Percentiles rank a stretch among this genome's conserved stretches.
Evolutionary conservation across 2,797 vertebrate genomes (phyloP).

Genomic region (Percopsis omiscomaycus): DNA sequence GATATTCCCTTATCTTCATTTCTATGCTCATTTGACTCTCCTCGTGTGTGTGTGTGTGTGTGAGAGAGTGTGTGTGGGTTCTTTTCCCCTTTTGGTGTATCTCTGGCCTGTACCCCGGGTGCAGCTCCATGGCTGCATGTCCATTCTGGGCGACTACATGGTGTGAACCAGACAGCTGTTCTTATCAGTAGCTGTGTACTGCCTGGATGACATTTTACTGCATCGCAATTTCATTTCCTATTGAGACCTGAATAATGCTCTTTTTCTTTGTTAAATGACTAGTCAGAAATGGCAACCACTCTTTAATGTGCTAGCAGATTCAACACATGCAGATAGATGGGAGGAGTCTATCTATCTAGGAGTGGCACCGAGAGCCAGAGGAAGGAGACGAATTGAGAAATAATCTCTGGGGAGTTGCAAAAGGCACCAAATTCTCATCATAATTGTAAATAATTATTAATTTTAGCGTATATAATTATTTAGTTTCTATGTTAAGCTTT

Average conservation of each 20-base stretch:
- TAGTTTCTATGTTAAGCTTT: slow-evolving; percentile 20
- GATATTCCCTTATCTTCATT: background rate
- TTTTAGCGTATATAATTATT: slow-evolving; percentile 33
- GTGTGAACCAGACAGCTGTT: slow-evolving; percentile 29
- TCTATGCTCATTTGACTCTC: background rate
- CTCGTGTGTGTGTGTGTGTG: no score
- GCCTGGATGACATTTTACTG: slow-evolving; percentile 41
- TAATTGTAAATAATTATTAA: slow-evolving; percentile 41
- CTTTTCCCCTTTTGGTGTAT: slow-evolving; percentile 10
- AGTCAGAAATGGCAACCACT: slow-evolving; percentile 48
- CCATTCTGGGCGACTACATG: slow-evolving; percentile 30
- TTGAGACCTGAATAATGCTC: slow-evolving; percentile 43
- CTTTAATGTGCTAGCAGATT: slow-evolving; percentile 48
- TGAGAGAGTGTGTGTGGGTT: background rate
- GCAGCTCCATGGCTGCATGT: slow-evolving; percentile 22
- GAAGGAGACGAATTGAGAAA: slow-evolving; percentile 20
- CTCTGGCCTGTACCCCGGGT: slow-evolving; percentile 20
- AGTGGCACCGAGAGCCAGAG: slow-evolving; percentile 29
- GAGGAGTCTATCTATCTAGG: background rate
- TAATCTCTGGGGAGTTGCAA: slow-evolving; percentile 16
- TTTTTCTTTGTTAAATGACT: slow-evolving; percentile 53
- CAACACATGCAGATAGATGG: slow-evolving; percentile 46
- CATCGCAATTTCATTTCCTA: slow-evolving; percentile 41
- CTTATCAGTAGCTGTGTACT: slow-evolving; percentile 35
- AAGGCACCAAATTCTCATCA: slow-evolving; percentile 33